Evolutionary conservation across 2,888 invertebrate species (phyloP).

Genomic region (Dilophus febrilis): DNA sequence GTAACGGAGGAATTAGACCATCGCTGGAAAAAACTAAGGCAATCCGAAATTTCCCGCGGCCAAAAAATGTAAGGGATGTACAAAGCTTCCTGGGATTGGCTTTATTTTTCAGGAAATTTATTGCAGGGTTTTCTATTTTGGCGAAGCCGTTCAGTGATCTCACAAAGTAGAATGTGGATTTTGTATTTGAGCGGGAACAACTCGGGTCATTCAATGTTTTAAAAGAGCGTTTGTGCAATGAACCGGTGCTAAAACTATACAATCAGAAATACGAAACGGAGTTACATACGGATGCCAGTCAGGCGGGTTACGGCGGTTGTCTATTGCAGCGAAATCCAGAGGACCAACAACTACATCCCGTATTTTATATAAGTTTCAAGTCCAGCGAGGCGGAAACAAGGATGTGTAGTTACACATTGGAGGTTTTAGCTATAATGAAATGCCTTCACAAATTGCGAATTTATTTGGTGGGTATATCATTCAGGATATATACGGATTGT

Average conservation of each 20-base stretch:
- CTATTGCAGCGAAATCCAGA: not conserved
- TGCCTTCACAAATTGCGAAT: conserved; percentile 15
- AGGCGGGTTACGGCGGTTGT: not conserved
- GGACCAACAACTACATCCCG: not conserved
- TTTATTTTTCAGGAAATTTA: not conserved
- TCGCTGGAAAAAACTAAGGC: no score
- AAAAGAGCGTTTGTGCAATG: not conserved
- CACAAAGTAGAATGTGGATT: not conserved
- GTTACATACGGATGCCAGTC: not conserved
- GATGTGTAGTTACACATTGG: not conserved
- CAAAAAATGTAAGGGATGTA: no score
- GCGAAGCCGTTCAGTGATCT: not conserved
- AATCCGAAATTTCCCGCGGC: no score
- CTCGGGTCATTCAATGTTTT: not conserved
- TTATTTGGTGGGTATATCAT: conserved; percentile 14
- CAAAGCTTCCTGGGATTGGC: not conserved
- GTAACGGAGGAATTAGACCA: no score
- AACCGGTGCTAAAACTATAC: not conserved
- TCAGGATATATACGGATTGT: conserved; percentile 16
- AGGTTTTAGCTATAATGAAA: conserved; percentile 6
- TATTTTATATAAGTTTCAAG: not conserved
- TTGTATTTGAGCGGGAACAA: not conserved
- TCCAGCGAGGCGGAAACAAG: not conserved
- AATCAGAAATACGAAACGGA: not conserved
- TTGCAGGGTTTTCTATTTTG: not conserved